A percentile compares a stretch with the other conserved stretches of the same genome.
phyloP scores from a whole-genome alignment of 2,113 vertebrate species.

The Ivindomyrus marchei region DNA sequence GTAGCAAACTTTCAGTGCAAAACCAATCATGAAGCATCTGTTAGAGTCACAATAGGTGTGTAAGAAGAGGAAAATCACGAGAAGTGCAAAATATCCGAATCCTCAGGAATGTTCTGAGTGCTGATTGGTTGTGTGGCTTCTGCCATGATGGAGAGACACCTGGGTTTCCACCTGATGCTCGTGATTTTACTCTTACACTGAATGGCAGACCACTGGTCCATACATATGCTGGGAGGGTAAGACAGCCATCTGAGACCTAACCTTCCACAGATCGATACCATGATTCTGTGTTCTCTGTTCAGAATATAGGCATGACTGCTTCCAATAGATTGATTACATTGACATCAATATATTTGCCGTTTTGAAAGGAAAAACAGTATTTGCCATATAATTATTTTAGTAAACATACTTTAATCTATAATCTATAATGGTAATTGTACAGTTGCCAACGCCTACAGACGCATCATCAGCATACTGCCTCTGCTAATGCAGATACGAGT shows the following conservation, averaged over 20 bases:
- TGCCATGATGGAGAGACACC: not conserved
- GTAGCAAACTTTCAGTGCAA: not conserved
- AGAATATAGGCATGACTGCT: not conserved
- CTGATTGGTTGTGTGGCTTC: slow-evolving; percentile 72
- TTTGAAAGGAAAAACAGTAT: not conserved
- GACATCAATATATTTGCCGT: not conserved
- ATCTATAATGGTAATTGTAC: not conserved
- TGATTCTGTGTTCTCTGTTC: not conserved
- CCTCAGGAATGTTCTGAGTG: slow-evolving; percentile 82
- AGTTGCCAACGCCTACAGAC: not conserved
- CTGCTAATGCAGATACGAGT: not conserved
- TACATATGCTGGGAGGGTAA: not conserved
- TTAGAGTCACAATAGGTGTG: slow-evolving; percentile 75
- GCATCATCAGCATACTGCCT: not conserved
- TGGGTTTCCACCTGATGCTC: not conserved
- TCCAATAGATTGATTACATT: not conserved
- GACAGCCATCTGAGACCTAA: not conserved
- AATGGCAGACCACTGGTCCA: not conserved
- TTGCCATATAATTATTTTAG: not conserved
- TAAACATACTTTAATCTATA: not conserved
- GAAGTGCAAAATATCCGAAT: slow-evolving; percentile 86
- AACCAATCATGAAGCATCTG: slow-evolving; percentile 78
- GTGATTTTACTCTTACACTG: slow-evolving; percentile 47
- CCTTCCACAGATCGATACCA: not conserved
- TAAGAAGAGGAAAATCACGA: slow-evolving; percentile 93